A percentile compares a stretch with the other conserved stretches of the same genome.
These are phyloP conservation scores for Terebella lapidaria DNA, from an alignment of 2,888 invertebrate species.

Conservation along the genomic window DNA sequence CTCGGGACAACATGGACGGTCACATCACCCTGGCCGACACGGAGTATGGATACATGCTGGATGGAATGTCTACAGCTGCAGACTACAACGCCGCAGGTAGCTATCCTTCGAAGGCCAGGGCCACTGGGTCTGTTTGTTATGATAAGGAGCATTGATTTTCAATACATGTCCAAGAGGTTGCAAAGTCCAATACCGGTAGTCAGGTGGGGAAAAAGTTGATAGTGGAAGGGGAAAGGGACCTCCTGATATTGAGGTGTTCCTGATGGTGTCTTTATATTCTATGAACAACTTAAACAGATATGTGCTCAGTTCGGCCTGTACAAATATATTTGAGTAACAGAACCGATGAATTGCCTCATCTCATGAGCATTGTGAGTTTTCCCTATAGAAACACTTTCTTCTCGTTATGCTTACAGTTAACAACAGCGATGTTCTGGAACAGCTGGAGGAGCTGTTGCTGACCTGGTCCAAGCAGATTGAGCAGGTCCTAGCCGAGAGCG, in stretches of 20 bases:
- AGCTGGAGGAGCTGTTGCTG: constrained; percentile 48
- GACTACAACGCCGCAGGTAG: constrained; percentile 43
- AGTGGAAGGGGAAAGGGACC: too few species aligned
- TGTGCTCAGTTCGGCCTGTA: too few species aligned
- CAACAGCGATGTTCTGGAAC: constrained; percentile 50
- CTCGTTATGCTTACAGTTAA: constrained; percentile 32
- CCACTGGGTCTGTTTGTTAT: neutral
- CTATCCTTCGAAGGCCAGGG: neutral
- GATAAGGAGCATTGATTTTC: too few species aligned
- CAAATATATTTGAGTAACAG: too few species aligned
- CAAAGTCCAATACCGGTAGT: neutral
- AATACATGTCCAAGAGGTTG: neutral
- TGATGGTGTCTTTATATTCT: too few species aligned
- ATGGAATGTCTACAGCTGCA: constrained; percentile 42
- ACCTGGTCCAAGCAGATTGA: constrained; percentile 55
- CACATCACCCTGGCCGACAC: constrained; percentile 49
- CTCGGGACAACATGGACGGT: constrained; percentile 50
- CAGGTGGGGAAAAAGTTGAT: too few species aligned
- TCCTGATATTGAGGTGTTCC: too few species aligned
- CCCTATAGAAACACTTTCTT: neutral
- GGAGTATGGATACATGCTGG: constrained; percentile 40
- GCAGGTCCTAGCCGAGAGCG: constrained; percentile 51
- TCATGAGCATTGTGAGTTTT: too few species aligned
- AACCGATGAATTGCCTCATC: too few species aligned
- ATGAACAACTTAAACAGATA: too few species aligned